These are phyloP conservation scores for Macquaria ambigua DNA, from an alignment of 2,113 vertebrate genomes.

Conservation along the genomic window DNA sequence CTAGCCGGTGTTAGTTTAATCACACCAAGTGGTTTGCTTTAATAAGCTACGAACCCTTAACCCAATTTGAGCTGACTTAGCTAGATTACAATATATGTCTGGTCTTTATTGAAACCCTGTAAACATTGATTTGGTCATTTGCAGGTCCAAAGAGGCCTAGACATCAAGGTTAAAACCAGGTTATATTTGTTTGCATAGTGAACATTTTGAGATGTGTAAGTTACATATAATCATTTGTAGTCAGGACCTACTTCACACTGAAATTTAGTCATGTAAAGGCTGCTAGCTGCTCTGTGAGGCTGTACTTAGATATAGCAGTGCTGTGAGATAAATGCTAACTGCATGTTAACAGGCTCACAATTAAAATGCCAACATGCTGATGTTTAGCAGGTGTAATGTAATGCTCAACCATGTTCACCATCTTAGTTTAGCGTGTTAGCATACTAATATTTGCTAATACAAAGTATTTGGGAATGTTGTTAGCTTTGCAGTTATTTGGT, in stretches of 20 bases:
- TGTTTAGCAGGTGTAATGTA: not conserved
- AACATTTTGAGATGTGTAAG: not conserved
- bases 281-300: not conserved
- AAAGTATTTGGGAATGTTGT: not conserved
- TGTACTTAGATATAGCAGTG: not conserved
- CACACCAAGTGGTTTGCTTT: slow-evolving; percentile 40
- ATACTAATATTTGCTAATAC: no score
- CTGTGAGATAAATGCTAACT: not conserved
- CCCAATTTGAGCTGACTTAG: slow-evolving; percentile 25
- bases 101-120: slow-evolving; percentile 17
- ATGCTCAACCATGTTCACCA: not conserved
- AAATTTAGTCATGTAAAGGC: not conserved
- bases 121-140: slow-evolving; percentile 38
- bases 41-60: slow-evolving; percentile 49
- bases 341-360: not conserved
- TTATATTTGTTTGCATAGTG: not conserved
- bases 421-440: no score
- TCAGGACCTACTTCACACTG: not conserved
- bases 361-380: not conserved
- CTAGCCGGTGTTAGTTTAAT: slow-evolving; percentile 46
- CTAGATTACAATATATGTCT: slow-evolving; percentile 25
- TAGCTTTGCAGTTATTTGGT: not conserved
- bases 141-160: not conserved
- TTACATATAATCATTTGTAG: not conserved
- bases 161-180: slow-evolving; percentile 11